Conservation (phyloP, 2,113 vertebrate species). For the Pipra filicauda region DNA sequence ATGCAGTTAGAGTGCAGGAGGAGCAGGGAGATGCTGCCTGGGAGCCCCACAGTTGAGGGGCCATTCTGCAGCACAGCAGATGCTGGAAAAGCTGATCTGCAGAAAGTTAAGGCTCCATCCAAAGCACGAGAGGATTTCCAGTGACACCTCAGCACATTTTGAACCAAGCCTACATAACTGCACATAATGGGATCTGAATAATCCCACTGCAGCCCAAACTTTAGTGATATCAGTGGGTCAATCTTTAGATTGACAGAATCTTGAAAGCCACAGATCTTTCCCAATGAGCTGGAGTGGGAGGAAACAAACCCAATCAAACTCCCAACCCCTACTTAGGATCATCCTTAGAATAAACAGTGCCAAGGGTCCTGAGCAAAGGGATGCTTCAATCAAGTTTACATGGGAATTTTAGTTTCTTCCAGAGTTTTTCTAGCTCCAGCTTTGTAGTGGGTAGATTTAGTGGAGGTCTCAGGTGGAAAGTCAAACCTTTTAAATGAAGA, state of each 20-base stretch:
- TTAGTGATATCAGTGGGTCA: rapidly evolving
- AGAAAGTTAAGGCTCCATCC: background rate
- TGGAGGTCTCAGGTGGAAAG: slow-evolving; percentile 44
- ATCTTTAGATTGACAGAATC: background rate
- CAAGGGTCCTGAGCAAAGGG: background rate
- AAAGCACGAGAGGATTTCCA: background rate
- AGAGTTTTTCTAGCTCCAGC: background rate
- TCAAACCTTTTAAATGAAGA: slow-evolving; percentile 41
- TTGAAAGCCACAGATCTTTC: background rate
- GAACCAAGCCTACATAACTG: background rate
- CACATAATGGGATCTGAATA: background rate
- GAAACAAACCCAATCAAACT: background rate
- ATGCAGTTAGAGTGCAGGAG: background rate
- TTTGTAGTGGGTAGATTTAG: background rate
- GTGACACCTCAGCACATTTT: slow-evolving; percentile 20
- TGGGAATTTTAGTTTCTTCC: slow-evolving; percentile 12
- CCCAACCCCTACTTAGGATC: background rate
- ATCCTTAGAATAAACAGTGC: background rate
- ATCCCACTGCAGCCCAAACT: background rate
- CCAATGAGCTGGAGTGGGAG: background rate
- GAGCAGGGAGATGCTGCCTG: background rate
- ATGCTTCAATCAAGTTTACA: background rate
- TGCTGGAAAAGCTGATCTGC: background rate
- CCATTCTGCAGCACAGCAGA: background rate
- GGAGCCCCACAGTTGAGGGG: background rate